phyloP scores from a whole-genome alignment of 2,797 vertebrate species.

The Onychomys torridus region DNA sequence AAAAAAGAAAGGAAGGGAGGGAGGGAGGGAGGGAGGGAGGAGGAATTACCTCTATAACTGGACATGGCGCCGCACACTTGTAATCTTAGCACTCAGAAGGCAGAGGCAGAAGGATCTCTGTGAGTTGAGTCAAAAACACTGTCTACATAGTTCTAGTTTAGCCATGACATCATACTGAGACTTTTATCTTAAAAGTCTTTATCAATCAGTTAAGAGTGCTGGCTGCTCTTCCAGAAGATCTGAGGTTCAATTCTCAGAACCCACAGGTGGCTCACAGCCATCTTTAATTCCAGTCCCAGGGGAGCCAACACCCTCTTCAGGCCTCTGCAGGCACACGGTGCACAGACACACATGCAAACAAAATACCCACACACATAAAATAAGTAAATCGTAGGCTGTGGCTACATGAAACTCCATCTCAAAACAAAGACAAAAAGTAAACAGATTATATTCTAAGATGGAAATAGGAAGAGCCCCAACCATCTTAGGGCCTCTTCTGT shows the following conservation, averaged over 20 bases:
- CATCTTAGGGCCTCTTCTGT: neutral
- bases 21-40: too few relatives aligned
- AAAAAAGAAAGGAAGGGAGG: too few relatives aligned
- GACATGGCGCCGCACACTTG: neutral
- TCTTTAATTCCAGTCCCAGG: neutral
- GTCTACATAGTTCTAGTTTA: neutral
- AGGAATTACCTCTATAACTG: neutral
- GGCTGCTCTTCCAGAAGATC: neutral
- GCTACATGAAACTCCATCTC: neutral
- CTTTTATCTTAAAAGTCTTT: neutral
- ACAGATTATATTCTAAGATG: conserved; percentile 27
- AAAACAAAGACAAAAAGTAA: neutral
- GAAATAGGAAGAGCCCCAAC: neutral
- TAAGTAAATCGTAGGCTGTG: neutral
- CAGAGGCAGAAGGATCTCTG: neutral
- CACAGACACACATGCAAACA: neutral
- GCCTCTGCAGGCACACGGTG: neutral
- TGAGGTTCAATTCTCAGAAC: neutral
- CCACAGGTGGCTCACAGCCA: neutral
- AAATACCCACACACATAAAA: neutral
- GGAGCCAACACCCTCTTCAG: neutral
- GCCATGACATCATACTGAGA: neutral
- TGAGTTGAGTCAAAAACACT: neutral
- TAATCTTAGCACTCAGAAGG: neutral
- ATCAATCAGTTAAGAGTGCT: neutral